A percentile compares a stretch with the other conserved stretches of the same genome.
These are phyloP conservation scores for Drosophila mayri DNA, from an alignment of 1,140 invertebrate genomes.

Conservation along the genomic window DNA sequence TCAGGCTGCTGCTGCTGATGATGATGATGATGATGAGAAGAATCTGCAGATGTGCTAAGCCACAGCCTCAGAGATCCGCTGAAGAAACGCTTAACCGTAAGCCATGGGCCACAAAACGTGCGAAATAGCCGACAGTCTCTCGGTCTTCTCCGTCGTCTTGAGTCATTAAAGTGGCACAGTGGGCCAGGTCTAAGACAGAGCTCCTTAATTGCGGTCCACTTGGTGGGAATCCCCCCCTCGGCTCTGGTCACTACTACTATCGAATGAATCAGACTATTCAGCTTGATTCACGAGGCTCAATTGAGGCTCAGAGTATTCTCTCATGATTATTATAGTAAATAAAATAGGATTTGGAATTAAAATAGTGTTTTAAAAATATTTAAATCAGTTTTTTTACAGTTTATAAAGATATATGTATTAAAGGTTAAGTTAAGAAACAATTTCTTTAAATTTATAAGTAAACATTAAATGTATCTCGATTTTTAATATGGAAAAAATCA, in stretches of 20 bases:
- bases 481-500: background rate
- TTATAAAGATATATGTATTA: background rate
- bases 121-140: slow-evolving; percentile 48
- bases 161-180: slow-evolving; percentile 69
- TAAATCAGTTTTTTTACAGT: background rate
- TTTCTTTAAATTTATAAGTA: background rate
- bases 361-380: background rate
- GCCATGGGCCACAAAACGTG: slow-evolving; percentile 57
- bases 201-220: slow-evolving; percentile 26
- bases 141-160: slow-evolving; percentile 36
- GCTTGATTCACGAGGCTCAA: slow-evolving; percentile 20
- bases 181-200: slow-evolving; percentile 30
- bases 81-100: slow-evolving; percentile 60
- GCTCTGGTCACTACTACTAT: background rate
- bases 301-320: slow-evolving; percentile 3
- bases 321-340: background rate
- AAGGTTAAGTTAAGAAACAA: too few relatives aligned
- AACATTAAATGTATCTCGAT: background rate
- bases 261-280: slow-evolving; percentile 44
- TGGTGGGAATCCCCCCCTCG: slow-evolving; percentile 3
- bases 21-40: slow-evolving; percentile 30
- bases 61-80: slow-evolving; percentile 5
- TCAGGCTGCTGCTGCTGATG: slow-evolving; percentile 9
- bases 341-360: background rate
- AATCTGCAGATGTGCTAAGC: slow-evolving; percentile 27